Evolutionary conservation across 2,797 vertebrate genomes (phyloP), one percentile per base, ranked within the genome.

Genomic region (Bryconaethiops microstoma): DNA sequence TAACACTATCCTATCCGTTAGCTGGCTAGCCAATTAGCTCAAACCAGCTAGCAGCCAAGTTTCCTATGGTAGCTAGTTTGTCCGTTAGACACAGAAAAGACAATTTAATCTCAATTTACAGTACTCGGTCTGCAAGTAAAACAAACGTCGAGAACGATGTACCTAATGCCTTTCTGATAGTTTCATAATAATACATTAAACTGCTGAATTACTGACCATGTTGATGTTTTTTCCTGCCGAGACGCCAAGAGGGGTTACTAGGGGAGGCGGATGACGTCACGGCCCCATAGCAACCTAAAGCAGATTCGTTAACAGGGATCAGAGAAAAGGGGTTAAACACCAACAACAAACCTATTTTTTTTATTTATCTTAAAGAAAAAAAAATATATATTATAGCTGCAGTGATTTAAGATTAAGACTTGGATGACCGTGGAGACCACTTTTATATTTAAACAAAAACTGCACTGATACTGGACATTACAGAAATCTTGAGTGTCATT

Each of bases 171-270:
- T n/a, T 10, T 16, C 42, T 2, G 42, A n/a, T 45, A 55, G 42
- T 23, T 67, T 14, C 10, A 19, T 45, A 39, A 50, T 50, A 39
- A 77, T 13, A 3, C 13, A 54, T 40, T 42, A 42, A 40, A n/a
- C 25, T 19, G 70, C 9, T 73, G 86, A 86, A 80, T 59, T 59
- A 82, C 94, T 94, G 92, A 95, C 94, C 94, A 95, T 95, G 91
- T 92, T 95, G 92, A 91, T 91, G 90, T 90, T 92, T 88, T 79
- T 60, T 55, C 86, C 93, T 89, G 85, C 90, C 86, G 91, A 93
- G 94, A 95, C 93, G 93, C 94, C 87, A 86, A 91, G 70, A 86
- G 91, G 86, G 87, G 94, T 95, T 93, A 94, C 94, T 92, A 94
- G 86, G 94, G 84, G 75, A 83, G 73, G 62, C 63, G 23, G 19